Evolutionary conservation across 2,113 vertebrate genomes (phyloP).

Genomic region (Catharus fuscescens): DNA sequence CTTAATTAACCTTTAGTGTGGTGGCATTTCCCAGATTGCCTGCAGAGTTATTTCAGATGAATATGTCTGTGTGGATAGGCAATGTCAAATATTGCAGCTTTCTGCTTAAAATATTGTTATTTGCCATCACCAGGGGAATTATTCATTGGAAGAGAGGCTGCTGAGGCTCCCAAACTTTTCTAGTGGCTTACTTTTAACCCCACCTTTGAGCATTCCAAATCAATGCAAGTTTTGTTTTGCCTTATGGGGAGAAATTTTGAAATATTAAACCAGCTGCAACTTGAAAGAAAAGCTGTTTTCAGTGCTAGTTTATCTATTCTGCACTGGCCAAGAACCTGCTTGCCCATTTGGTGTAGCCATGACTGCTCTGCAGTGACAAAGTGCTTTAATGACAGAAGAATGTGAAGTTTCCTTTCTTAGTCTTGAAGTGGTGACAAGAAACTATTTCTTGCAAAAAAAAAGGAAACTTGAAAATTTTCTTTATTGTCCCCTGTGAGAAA

Average conservation of each 20-base stretch:
- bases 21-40: conserved; percentile 47
- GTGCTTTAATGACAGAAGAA: background rate
- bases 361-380: background rate
- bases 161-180: background rate
- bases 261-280: background rate
- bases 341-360: background rate
- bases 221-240: background rate
- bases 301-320: background rate
- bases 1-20: conserved; percentile 61
- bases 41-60: conserved; percentile 42
- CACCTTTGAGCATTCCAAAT: background rate
- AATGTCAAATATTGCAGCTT: conserved; percentile 34
- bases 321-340: background rate
- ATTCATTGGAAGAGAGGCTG: background rate
- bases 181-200: background rate
- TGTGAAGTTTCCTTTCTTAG: background rate
- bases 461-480: background rate
- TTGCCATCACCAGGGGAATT: background rate
- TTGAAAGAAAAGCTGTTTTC: background rate
- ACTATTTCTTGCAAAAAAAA: background rate
- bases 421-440: background rate
- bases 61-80: conserved; percentile 52
- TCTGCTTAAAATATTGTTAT: conserved; percentile 42
- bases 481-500: background rate
- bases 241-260: background rate